Evolutionary conservation across 2,113 vertebrate genomes (phyloP), one percentile per base, ranked within the genome.

Genomic region (Phodopus roborovskii): DNA sequence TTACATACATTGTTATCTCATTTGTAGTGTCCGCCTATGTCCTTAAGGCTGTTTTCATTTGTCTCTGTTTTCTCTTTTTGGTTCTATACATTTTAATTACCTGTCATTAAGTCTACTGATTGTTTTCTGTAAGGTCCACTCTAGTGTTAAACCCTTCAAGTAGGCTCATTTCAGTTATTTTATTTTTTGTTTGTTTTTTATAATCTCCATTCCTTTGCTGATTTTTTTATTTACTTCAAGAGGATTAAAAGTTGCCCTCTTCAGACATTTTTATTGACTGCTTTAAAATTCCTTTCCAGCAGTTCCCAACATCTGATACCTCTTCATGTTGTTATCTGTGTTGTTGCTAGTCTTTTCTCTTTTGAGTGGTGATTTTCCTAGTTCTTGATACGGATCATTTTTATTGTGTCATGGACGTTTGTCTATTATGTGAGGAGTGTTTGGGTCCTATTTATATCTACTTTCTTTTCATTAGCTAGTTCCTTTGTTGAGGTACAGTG

Each of bases 211-310:
- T 83, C 90, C 33, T 85, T 93, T 96, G 70, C 17, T 85, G 8
- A 93, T 91, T 70, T 39, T 70, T 28, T 91, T 91, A 16, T 66
- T 53, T 86, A 66, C 81, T 91, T 91, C 56, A 81, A 75, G 62
- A 89, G 0, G 73, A 85, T 73, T 90, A n/a, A 82, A 70, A 94
- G 62, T 88, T 88, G 70, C 45, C 53, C 71, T 45, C 70, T 79
- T 26, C 53, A 83, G 42, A 11, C 30, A 78, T 93, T 75, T 93
- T 79, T 85, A 22, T 82, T 92, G 33, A 10, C 70, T 92, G 26
- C 3, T 83, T 95, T 87, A 87, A 89, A 86, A 64, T 79, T 88
- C 26, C 50, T 94, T 95, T 90, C 10, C 60, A 62, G 48, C 86
- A 91, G 87, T 95, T 87, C 22, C 10, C n/a, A 84, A 28, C 3